phyloP scores from a whole-genome alignment of 2,797 vertebrate genomes.

The Avahi laniger region DNA sequence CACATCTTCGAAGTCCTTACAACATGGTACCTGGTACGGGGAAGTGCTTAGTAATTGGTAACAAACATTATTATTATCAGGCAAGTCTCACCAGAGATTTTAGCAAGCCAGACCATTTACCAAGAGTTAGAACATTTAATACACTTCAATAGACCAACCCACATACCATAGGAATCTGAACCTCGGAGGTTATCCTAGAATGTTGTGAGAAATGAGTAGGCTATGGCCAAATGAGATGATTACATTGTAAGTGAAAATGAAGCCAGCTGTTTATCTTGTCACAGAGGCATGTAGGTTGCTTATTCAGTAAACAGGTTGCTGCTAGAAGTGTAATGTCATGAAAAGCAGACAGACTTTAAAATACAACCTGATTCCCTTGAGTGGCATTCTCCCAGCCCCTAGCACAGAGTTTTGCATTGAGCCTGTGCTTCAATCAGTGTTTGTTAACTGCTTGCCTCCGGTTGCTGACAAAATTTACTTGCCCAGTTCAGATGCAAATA shows the following conservation, averaged over 20 bases:
- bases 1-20: not conserved
- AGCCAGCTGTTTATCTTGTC: constrained; percentile 9
- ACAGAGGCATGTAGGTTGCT: not conserved
- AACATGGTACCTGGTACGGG: not conserved
- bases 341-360: constrained; percentile 30
- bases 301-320: constrained; percentile 21
- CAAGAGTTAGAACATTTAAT: not conserved
- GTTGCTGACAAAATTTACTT: constrained; percentile 29
- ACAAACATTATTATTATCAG: not conserved
- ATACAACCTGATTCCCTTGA: not conserved
- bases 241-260: not conserved
- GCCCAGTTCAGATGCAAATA: constrained; percentile 37
- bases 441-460: constrained; percentile 24
- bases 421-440: not conserved
- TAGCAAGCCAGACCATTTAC: not conserved
- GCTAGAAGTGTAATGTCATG: not conserved
- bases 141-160: not conserved
- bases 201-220: not conserved
- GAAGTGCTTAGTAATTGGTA: not conserved
- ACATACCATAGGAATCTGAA: not conserved
- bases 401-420: not conserved
- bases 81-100: not conserved
- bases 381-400: not conserved
- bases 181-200: not conserved
- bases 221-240: not conserved